Base-by-base conservation (phyloP, 2,113 vertebrate genomes). In the Coturnix japonica region DNA sequence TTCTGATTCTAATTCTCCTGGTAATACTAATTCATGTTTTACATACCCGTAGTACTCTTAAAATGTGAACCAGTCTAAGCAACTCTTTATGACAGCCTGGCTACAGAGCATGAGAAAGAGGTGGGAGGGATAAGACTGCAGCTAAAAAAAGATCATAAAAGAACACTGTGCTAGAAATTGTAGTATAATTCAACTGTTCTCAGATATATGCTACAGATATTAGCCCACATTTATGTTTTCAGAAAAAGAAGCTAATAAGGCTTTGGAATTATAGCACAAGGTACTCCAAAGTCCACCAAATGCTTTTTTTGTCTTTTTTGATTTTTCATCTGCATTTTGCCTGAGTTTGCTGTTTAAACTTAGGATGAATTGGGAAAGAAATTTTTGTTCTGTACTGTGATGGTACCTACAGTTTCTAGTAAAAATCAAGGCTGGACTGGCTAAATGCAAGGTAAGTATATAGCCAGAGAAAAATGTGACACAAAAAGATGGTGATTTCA, bases 1-100 rank as follows among this genome's bases (percentile, higher is more conserved):
- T 81, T 90, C 33, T 81, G 26, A 69, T 85, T 83, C 15, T 56
- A 73, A 43, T 71, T 80, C 37, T 89, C 84, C 76, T 54, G 67
- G 4, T 85, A 60, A 46, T 23, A 80, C 26, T 85, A 85, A 89
- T 91, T 94, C 56, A 77, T 87, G 51, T 87, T 93, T 93, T 94
- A 76, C 33, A 20, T 92, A 91, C 39, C 81, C 33, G 25, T 39
- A 53, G 59, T 77, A 70, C 33, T 71, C 10, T 74, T 89, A 63
- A 80, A 85, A 71, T 37, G 3, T 82, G 89, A 96, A 67, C 89
- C 30, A 77, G 76, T 85, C 54, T 66, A 67, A 92, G 44, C 13
- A 75, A 17, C 10, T 81, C 83, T 82, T 80, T 70, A 54, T 93
- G 71, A 80, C 51, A 82, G 46, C 46, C 26, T 71, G 41, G 20